These are phyloP conservation scores for Eretmocerus hayati DNA, from an alignment of 2,888 invertebrate genomes.

Conservation along the genomic window DNA sequence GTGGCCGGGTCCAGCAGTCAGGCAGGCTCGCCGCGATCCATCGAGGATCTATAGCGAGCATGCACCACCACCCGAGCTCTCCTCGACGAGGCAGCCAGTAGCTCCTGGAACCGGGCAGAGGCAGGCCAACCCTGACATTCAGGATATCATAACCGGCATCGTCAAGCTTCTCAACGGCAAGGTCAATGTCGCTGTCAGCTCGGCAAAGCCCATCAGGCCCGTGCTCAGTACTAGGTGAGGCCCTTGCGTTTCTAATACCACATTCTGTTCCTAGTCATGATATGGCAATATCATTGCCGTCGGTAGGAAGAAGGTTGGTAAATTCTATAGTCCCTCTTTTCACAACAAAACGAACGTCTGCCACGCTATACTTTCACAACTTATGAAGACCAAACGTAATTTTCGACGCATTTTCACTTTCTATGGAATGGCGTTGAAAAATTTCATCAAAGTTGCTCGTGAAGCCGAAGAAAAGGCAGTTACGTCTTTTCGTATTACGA, in stretches of 20 bases:
- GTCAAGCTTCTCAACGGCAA: slow-evolving; percentile 84
- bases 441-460: no score
- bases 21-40: slow-evolving; percentile 39
- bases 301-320: no score
- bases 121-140: slow-evolving; percentile 70
- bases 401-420: not conserved
- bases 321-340: no score
- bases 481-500: no score
- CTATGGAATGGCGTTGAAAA: no score
- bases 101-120: slow-evolving; percentile 36
- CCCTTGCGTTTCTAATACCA: not conserved
- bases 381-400: no score
- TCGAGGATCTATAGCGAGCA: slow-evolving; percentile 42
- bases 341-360: no score
- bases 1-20: slow-evolving; percentile 15
- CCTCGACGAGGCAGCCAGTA: slow-evolving; percentile 26
- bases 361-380: no score
- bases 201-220: slow-evolving; percentile 62
- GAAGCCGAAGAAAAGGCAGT: no score
- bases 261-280: no score
- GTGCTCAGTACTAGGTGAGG: slow-evolving; percentile 46
- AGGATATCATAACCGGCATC: slow-evolving; percentile 84
- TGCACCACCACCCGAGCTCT: slow-evolving; percentile 30
- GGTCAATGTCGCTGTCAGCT: slow-evolving; percentile 76
- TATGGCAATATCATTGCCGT: no score